A percentile compares a stretch with the other conserved stretches of the same genome.
Evolutionary conservation across 2,113 vertebrate species (phyloP).

Genomic region (Columbina picui): DNA sequence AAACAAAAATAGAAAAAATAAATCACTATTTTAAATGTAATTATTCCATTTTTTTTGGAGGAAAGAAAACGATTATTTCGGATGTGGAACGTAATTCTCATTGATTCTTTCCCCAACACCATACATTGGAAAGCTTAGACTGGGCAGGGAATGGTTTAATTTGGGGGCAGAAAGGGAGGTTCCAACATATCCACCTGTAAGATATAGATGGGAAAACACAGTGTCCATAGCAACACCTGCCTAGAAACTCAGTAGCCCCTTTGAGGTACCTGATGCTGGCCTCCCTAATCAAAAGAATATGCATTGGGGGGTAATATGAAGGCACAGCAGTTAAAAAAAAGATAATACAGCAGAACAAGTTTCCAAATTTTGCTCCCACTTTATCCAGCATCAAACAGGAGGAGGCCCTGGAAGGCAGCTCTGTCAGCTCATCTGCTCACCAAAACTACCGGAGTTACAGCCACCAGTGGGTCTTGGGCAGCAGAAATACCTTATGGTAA

Average conservation of each 20-base stretch:
- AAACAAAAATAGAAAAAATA: neutral
- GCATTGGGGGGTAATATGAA: neutral
- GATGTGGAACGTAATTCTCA: no score
- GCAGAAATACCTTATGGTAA: neutral
- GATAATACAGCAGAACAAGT: neutral
- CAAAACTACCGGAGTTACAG: neutral
- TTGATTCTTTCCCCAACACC: neutral
- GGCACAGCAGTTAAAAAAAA: neutral
- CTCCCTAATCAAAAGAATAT: neutral
- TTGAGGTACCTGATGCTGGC: neutral
- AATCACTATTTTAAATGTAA: neutral
- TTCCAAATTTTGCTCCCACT: neutral
- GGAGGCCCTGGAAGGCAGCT: neutral
- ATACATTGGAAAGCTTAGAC: neutral
- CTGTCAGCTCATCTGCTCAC: neutral
- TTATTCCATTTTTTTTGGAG: neutral
- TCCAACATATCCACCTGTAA: neutral
- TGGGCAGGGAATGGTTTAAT: neutral
- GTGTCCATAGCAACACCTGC: neutral
- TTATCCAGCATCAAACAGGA: neutral
- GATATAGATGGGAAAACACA: neutral
- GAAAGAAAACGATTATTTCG: neutral
- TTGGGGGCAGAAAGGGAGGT: accelerated
- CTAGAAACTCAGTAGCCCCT: neutral
- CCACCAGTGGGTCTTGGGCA: neutral